Base-by-base conservation (phyloP, 92 coral and sea anemone genomes). In the Siderastrea radians region DNA sequence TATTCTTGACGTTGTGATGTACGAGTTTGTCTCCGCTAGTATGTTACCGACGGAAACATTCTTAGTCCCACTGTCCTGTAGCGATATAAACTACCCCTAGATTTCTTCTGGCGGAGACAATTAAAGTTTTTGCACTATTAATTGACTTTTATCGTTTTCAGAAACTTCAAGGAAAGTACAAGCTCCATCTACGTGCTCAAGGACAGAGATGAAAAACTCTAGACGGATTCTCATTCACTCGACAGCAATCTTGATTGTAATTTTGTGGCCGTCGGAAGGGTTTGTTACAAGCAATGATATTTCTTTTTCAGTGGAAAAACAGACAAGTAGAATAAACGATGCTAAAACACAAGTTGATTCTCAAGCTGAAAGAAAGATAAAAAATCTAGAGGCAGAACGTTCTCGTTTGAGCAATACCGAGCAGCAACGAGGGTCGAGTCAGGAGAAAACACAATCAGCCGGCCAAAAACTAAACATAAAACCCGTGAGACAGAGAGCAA, bases 211-310 rank as follows among this genome's bases (percentile, higher is more conserved):
- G 86, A 69, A n/a, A 44, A 68, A 26, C 68, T 10, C 26, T 5
- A 82, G 10, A 17, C 77, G 19, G 12, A 55, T 15, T 50, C 45
- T 26, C 38, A 19, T n/a, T 3, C 9, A 53, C 77, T 12, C 52
- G 19, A 19, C 77, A 9, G 46, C 26, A 1, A 46, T 17, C 7
- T 46, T 82, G 14, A 82, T 59, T 70, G 47, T 70, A 13, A 43
- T 58, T 51, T 47, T 82, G 10, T 57, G 68, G 16, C 75, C 45
- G 8, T 68, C 52, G 85, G 38, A 15, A 46, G 10, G 12, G 19
- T 5, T 49, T 17, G 69, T 70, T 82, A 78, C 46, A 71, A 46
- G 86, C 78, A 12, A 71, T 58, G 57, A 53, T 53, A 58, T 44
- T 47, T 61, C 64, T 59, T 9, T 17, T 38, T 54, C 67, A n/a